Conservation (phyloP, 2,113 vertebrate species). For the Vulpes lagopus region DNA sequence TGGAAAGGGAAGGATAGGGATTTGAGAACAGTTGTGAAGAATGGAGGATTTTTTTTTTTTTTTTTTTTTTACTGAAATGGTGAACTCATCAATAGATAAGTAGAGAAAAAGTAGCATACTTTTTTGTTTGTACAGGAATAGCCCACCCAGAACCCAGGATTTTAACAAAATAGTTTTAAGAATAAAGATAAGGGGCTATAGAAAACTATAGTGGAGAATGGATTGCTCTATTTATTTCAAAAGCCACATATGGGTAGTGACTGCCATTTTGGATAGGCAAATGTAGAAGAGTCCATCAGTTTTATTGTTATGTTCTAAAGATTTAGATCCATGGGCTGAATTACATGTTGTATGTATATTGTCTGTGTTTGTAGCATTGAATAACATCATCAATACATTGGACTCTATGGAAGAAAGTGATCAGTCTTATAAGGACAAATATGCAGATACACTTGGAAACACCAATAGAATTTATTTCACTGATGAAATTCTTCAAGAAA, state of each 20-base stretch:
- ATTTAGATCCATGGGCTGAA: background rate
- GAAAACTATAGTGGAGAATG: background rate
- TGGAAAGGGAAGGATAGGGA: background rate
- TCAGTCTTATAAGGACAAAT: background rate
- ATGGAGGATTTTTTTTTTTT: background rate
- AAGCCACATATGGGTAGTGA: background rate
- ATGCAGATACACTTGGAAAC: background rate
- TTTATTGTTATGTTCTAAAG: background rate
- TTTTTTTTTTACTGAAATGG: background rate
- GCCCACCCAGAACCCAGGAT: background rate
- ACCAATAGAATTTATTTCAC: background rate
- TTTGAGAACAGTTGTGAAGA: background rate
- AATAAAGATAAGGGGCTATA: background rate
- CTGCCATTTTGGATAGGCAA: background rate
- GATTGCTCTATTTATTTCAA: background rate
- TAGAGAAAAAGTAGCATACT: background rate
- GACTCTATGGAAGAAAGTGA: background rate
- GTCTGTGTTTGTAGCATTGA: constrained; percentile 60
- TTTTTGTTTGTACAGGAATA: background rate
- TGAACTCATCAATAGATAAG: background rate
- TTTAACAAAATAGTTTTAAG: constrained; percentile 15
- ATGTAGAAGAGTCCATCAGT: background rate
- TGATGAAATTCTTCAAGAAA: background rate
- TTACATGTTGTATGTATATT: background rate
- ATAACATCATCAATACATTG: constrained; percentile 1